Evolutionary conservation across 2,888 invertebrate species (phyloP).

Genomic region (Endomychus coccineus): DNA sequence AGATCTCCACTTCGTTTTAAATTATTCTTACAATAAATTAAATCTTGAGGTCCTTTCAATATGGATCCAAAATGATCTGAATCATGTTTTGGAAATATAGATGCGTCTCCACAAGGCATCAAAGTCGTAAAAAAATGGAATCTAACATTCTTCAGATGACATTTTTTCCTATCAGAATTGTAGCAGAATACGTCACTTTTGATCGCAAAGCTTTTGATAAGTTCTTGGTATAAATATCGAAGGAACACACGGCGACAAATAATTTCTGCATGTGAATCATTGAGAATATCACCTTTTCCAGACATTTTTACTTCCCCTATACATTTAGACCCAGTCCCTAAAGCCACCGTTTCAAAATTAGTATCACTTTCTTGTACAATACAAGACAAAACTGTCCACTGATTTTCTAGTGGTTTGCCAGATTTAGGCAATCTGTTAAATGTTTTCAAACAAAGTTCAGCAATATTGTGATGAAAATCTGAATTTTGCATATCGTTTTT

Average conservation of each 20-base stretch:
- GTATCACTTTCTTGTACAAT: conserved; percentile 52
- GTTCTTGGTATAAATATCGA: conserved; percentile 63
- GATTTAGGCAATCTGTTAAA: conserved; percentile 62
- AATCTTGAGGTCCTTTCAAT: not conserved
- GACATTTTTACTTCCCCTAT: conserved; percentile 65
- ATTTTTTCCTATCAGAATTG: conserved; percentile 20
- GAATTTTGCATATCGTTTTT: conserved; percentile 13
- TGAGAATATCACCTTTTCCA: conserved; percentile 60
- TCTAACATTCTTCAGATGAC: conserved; percentile 45
- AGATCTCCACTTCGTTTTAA: conserved; percentile 4
- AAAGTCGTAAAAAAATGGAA: conserved; percentile 85
- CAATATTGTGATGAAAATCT: conserved; percentile 41
- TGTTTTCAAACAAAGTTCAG: conserved; percentile 52
- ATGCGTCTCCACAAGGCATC: conserved; percentile 90
- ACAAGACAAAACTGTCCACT: conserved; percentile 82
- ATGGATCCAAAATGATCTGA: conserved; percentile 18
- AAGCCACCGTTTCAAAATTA: conserved; percentile 58
- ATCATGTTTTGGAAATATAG: conserved; percentile 61
- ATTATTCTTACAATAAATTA: not conserved
- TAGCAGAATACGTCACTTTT: conserved; percentile 23
- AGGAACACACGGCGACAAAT: conserved; percentile 76
- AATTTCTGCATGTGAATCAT: conserved; percentile 91
- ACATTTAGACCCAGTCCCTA: conserved; percentile 90
- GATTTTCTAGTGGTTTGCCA: conserved; percentile 66
- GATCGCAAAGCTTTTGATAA: conserved; percentile 15